Evolutionary conservation across 2,797 vertebrate genomes (phyloP).

Genomic region (Oreonectes daqikongensis): DNA sequence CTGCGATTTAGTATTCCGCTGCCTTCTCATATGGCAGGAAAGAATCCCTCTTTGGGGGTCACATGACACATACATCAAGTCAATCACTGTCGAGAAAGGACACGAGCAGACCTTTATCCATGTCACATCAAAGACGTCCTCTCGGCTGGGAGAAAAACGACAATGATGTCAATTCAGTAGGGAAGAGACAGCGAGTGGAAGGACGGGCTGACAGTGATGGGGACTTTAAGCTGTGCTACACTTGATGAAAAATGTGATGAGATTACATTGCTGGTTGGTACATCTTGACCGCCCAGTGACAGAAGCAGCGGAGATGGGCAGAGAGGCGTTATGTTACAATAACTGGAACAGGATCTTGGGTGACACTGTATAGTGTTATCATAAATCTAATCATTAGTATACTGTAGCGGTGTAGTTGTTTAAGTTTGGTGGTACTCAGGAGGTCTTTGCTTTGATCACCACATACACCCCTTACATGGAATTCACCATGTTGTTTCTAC

Average conservation of each 20-base stretch:
- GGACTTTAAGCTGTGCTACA: slow-evolving; percentile 48
- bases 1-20: slow-evolving; percentile 59
- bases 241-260: slow-evolving; percentile 55
- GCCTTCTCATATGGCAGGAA: slow-evolving; percentile 41
- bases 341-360: slow-evolving; percentile 23
- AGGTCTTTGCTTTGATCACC: no score
- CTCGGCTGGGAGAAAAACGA: slow-evolving; percentile 53
- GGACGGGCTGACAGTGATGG: slow-evolving; percentile 66
- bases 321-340: slow-evolving; percentile 40
- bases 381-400: background rate
- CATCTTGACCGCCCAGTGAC: slow-evolving; percentile 49
- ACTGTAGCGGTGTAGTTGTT: background rate
- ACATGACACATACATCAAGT: slow-evolving; percentile 45
- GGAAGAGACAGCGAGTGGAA: slow-evolving; percentile 64
- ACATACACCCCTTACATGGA: no score
- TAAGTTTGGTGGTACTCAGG: no score
- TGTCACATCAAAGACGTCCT: slow-evolving; percentile 64
- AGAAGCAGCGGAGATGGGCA: background rate
- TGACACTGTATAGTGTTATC: slow-evolving; percentile 47
- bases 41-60: slow-evolving; percentile 13
- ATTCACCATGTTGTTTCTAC: no score
- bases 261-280: slow-evolving; percentile 61
- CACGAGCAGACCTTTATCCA: slow-evolving; percentile 52
- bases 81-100: slow-evolving; percentile 36
- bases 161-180: slow-evolving; percentile 59